phyloP scores from a whole-genome alignment of 1,140 invertebrate species.

The Heliconius hermathena region DNA sequence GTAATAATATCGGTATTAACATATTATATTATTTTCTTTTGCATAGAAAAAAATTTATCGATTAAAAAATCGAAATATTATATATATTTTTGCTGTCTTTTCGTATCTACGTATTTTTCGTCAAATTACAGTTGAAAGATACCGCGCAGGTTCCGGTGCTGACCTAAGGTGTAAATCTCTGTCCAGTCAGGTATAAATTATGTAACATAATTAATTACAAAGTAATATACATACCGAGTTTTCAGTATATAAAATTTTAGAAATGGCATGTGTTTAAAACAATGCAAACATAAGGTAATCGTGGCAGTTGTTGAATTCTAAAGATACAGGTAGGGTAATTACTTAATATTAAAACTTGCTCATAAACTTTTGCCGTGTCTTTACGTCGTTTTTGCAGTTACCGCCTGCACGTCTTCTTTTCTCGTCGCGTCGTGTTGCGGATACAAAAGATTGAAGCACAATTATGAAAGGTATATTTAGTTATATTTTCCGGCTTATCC shows the following conservation, averaged over 20 bases:
- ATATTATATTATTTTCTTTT: neutral
- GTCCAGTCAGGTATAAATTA: neutral
- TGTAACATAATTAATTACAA: neutral
- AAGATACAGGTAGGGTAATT: neutral
- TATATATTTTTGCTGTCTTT: neutral
- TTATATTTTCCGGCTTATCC: neutral
- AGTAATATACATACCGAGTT: neutral
- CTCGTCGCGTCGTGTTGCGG: neutral
- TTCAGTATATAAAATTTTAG: neutral
- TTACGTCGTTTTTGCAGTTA: constrained; percentile 31
- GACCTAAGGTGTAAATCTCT: neutral
- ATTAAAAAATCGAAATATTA: too few species aligned
- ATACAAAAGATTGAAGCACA: neutral
- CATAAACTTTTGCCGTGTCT: constrained; percentile 9
- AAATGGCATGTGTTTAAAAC: neutral
- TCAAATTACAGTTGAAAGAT: neutral
- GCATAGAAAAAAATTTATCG: too few species aligned
- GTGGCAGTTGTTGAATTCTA: neutral
- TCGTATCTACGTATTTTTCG: neutral
- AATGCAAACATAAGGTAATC: neutral
- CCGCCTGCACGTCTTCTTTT: neutral
- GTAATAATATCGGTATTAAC: neutral
- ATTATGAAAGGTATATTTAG: neutral
- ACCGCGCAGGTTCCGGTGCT: neutral
- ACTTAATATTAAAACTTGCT: neutral